phyloP scores from a whole-genome alignment of 1,140 invertebrate genomes.

The Ceratosolen fusciceps region DNA sequence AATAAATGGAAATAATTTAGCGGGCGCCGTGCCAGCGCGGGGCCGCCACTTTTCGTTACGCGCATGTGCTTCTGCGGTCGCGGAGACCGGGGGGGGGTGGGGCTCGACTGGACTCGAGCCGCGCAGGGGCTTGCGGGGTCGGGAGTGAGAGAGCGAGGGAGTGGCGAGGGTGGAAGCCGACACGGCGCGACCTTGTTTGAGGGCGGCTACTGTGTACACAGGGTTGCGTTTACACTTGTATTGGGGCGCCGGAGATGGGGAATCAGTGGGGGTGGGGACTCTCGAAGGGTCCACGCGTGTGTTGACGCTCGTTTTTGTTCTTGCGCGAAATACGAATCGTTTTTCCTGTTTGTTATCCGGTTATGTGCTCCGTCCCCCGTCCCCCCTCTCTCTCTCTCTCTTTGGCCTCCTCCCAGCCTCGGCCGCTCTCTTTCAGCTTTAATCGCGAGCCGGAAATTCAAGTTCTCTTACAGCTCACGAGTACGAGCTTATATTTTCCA shows the following conservation, averaged over 20 bases:
- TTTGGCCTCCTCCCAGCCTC: neutral
- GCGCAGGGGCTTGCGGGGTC: no score
- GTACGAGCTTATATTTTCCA: neutral
- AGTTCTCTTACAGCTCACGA: neutral
- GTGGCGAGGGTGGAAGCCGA: constrained; percentile 28
- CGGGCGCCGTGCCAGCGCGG: neutral
- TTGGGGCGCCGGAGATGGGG: neutral
- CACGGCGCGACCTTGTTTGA: constrained; percentile 30
- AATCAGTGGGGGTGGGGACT: neutral
- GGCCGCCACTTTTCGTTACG: constrained; percentile 19
- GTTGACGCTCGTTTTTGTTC: constrained; percentile 10
- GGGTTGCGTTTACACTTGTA: constrained; percentile 31
- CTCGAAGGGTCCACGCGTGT: neutral
- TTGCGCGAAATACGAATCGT: constrained; percentile 13
- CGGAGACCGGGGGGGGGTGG: neutral
- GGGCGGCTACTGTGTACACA: neutral
- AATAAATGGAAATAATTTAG: constrained; percentile 40
- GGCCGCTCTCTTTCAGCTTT: no score
- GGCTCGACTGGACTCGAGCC: no score
- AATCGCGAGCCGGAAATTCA: neutral
- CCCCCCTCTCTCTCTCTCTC: neutral
- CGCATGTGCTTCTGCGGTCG: constrained; percentile 28
- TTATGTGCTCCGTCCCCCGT: constrained; percentile 21
- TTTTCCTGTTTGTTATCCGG: constrained; percentile 18
- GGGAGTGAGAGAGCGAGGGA: no score